These are phyloP conservation scores for Neolamprologus cancellatus DNA, from an alignment of 2,113 vertebrate genomes.

Conservation along the genomic window DNA sequence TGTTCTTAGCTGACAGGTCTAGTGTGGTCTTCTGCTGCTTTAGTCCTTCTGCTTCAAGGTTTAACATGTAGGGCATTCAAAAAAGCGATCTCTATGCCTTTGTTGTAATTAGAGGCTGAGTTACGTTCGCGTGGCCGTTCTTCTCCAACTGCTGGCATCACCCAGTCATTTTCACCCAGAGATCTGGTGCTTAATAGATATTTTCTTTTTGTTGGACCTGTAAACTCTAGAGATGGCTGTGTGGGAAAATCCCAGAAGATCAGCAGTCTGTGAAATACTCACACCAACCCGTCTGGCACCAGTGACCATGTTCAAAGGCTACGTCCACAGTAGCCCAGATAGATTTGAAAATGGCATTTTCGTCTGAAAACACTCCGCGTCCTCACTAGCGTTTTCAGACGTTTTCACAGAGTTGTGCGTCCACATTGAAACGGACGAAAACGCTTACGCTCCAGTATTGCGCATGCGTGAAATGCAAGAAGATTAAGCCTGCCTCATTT, in stretches of 20 bases:
- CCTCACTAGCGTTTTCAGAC: not conserved
- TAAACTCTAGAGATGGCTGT: not conserved
- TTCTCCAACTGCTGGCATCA: not conserved
- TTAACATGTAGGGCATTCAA: not conserved
- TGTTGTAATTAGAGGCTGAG: not conserved
- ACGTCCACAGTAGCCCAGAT: rapidly evolving
- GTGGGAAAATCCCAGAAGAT: not conserved
- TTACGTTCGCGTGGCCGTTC: rapidly evolving
- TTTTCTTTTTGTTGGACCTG: not conserved
- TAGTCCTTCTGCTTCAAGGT: not conserved
- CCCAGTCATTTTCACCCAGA: not conserved
- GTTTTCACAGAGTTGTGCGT: not conserved
- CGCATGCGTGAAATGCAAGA: not conserved
- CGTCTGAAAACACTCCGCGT: rapidly evolving
- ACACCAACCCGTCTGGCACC: rapidly evolving
- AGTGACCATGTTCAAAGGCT: not conserved
- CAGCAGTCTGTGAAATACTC: not conserved
- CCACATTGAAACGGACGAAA: not conserved
- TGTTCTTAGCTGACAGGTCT: not conserved
- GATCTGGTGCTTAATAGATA: not conserved
- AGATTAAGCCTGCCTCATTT: not conserved
- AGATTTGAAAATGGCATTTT: not conserved
- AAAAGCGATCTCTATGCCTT: not conserved
- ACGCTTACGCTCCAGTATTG: not conserved
- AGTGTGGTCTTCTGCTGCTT: not conserved